Conservation (phyloP, 2,888 invertebrate species). For the Dicroscelio sp. region DNA sequence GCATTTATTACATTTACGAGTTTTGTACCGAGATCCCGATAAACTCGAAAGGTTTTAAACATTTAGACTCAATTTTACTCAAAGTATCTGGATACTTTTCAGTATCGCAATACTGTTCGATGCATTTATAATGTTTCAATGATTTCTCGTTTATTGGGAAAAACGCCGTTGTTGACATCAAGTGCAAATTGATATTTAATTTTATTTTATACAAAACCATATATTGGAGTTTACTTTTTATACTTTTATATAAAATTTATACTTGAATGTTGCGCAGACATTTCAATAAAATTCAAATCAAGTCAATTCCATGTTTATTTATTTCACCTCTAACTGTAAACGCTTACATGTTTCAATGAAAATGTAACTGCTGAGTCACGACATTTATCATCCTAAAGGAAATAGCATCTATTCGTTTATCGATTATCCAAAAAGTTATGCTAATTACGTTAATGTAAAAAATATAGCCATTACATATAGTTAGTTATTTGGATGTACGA, state of each 20-base stretch:
- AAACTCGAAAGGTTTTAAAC: too few species aligned
- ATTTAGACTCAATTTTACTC: too few species aligned
- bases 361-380: conserved; percentile 34
- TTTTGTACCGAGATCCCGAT: too few species aligned
- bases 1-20: too few species aligned
- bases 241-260: conserved; percentile 34
- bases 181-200: too few species aligned
- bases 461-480: conserved; percentile 54
- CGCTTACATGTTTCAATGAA: conserved; percentile 54
- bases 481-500: conserved; percentile 16
- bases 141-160: too few species aligned
- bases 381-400: conserved; percentile 33
- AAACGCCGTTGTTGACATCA: too few species aligned
- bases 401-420: background rate
- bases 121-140: too few species aligned
- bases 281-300: background rate
- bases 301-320: conserved; percentile 50
- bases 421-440: conserved; percentile 35
- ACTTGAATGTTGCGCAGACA: background rate
- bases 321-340: conserved; percentile 59
- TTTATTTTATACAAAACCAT: too few species aligned
- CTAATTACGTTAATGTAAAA: conserved; percentile 56
- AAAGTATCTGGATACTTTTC: too few species aligned
- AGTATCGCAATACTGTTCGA: too few species aligned
- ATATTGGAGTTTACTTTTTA: too few species aligned